These are phyloP conservation scores for Cecidostiba fungosa DNA, from an alignment of 2,888 invertebrate species.

Conservation along the genomic window DNA sequence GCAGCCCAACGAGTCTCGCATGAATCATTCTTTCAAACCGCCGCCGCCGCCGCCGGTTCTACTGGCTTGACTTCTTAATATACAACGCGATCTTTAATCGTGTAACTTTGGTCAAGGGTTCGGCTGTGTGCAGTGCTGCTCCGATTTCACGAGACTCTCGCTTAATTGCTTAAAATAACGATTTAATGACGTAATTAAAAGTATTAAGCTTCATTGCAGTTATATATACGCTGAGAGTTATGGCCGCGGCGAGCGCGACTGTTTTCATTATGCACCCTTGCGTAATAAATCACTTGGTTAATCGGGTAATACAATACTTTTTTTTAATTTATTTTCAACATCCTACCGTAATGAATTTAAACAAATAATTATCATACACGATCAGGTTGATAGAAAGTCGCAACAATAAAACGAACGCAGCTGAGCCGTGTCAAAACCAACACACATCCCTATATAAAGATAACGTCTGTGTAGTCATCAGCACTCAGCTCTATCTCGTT, in stretches of 20 bases:
- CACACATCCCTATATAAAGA: too few relatives aligned
- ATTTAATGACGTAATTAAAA: slow-evolving; percentile 55
- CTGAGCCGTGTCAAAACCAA: too few relatives aligned
- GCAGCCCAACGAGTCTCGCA: slow-evolving; percentile 53
- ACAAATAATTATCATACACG: too few relatives aligned
- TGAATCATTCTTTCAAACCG: slow-evolving; percentile 64
- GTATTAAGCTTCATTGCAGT: slow-evolving; percentile 15
- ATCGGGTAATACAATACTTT: not conserved
- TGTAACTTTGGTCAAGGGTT: slow-evolving; percentile 19
- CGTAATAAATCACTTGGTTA: not conserved
- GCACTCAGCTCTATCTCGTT: not conserved
- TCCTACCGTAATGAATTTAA: not conserved
- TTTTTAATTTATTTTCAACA: not conserved
- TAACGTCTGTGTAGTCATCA: not conserved
- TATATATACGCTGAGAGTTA: not conserved
- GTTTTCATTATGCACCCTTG: not conserved
- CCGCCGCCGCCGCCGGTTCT: not conserved
- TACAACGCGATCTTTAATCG: slow-evolving; percentile 25
- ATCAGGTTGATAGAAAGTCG: too few relatives aligned
- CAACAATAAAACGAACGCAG: too few relatives aligned
- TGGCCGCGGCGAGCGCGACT: not conserved
- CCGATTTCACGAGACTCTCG: slow-evolving; percentile 24
- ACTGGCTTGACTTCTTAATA: slow-evolving; percentile 57
- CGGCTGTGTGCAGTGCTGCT: not conserved
- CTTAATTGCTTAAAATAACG: slow-evolving; percentile 27